Evolutionary conservation across 1,140 invertebrate genomes (phyloP).

Genomic region (Aethina tumida): DNA sequence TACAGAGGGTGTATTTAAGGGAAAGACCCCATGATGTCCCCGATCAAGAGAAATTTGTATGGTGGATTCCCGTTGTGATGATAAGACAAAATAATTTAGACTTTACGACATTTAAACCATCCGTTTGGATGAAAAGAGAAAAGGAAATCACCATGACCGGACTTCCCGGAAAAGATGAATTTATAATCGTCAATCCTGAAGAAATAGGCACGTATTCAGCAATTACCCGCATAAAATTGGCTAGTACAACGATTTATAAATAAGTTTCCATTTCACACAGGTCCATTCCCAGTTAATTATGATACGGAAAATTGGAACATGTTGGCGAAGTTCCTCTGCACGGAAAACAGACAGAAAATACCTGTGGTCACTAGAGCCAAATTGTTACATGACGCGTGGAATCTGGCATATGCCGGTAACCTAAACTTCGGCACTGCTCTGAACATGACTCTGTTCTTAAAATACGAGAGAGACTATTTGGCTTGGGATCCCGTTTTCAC

Average conservation of each 20-base stretch:
- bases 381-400: constrained; percentile 67
- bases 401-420: constrained; percentile 66
- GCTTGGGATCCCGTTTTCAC: constrained; percentile 71
- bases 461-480: constrained; percentile 55
- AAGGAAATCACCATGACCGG: constrained; percentile 40
- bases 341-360: constrained; percentile 44
- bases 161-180: constrained; percentile 44
- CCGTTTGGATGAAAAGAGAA: constrained; percentile 49
- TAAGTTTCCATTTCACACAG: constrained; percentile 33
- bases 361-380: constrained; percentile 62
- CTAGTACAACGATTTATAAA: constrained; percentile 3
- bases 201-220: constrained; percentile 53
- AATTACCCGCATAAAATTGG: constrained; percentile 2
- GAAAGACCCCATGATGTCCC: constrained; percentile 56
- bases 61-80: constrained; percentile 60
- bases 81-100: constrained; percentile 44
- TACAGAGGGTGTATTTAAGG: constrained; percentile 54
- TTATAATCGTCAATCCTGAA: constrained; percentile 69
- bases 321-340: constrained; percentile 51
- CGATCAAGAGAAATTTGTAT: constrained; percentile 49
- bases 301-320: constrained; percentile 69
- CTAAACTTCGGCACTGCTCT: constrained; percentile 57
- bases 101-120: constrained; percentile 43
- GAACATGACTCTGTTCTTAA: constrained; percentile 65
- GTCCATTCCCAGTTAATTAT: constrained; percentile 75